Percentiles rank a stretch among this genome's conserved stretches.
Evolutionary conservation across 2,888 invertebrate species (phyloP).

Genomic region (Rhagonycha lutea): DNA sequence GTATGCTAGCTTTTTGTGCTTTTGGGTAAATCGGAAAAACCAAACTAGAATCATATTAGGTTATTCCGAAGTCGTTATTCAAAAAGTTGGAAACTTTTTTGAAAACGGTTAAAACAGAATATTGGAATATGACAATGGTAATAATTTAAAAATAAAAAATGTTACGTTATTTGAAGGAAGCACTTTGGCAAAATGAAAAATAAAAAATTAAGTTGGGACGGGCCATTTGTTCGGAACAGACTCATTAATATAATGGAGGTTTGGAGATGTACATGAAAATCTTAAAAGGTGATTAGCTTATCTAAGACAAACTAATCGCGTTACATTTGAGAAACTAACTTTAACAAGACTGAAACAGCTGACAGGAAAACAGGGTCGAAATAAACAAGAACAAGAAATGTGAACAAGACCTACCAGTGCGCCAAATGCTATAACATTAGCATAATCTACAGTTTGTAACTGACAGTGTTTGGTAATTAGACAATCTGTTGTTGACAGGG

Average conservation of each 20-base stretch:
- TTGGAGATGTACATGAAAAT: background rate
- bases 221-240: background rate
- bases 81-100: background rate
- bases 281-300: background rate
- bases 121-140: background rate
- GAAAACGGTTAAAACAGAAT: background rate
- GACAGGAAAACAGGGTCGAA: constrained; percentile 1
- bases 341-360: constrained; percentile 13
- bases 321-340: background rate
- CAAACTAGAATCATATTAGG: background rate
- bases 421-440: constrained; percentile 28
- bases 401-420: constrained; percentile 23
- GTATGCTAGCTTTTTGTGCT: background rate
- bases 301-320: background rate
- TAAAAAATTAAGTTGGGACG: background rate
- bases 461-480: constrained; percentile 30
- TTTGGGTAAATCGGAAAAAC: background rate
- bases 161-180: background rate
- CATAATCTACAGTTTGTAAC: constrained; percentile 28
- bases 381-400: constrained; percentile 23
- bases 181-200: background rate
- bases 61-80: background rate
- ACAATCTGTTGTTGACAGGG: constrained; percentile 27
- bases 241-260: background rate
- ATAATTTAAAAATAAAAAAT: background rate